Conservation (phyloP, 2,888 invertebrate genomes). For the Bugulina stolonifera region DNA sequence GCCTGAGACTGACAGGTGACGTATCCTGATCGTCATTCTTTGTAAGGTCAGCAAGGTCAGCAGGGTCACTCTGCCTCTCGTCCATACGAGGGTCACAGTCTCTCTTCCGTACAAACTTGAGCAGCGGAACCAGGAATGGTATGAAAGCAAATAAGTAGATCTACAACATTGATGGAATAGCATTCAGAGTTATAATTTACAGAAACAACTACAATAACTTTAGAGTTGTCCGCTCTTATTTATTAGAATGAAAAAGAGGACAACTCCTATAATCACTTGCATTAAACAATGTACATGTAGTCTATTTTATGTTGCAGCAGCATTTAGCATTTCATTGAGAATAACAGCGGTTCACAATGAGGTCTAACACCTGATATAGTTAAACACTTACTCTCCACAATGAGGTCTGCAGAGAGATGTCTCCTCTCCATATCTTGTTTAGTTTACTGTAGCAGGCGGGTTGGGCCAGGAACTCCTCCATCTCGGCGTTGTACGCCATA, state of each 20-base stretch:
- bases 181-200: too few relatives aligned
- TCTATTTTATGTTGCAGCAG: too few relatives aligned
- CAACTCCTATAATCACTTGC: too few relatives aligned
- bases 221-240: too few relatives aligned
- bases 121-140: slow-evolving; percentile 9
- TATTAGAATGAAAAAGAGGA: too few relatives aligned
- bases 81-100: slow-evolving; percentile 16
- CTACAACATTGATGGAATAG: too few relatives aligned
- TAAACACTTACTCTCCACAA: neutral
- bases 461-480: slow-evolving; percentile 24
- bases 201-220: too few relatives aligned
- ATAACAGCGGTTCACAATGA: too few relatives aligned
- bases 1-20: neutral
- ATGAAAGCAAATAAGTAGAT: neutral
- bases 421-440: slow-evolving; percentile 26
- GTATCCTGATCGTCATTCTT: slow-evolving; percentile 1
- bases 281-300: too few relatives aligned
- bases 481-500: slow-evolving; percentile 35
- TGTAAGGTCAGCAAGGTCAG: neutral
- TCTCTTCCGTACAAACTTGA: slow-evolving; percentile 23
- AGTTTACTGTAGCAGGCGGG: slow-evolving; percentile 17
- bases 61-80: slow-evolving; percentile 21
- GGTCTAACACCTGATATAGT: too few relatives aligned
- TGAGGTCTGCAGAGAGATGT: neutral
- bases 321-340: too few relatives aligned